Base-by-base conservation (phyloP, 2,797 vertebrate genomes). In the Pteropus rufus region DNA sequence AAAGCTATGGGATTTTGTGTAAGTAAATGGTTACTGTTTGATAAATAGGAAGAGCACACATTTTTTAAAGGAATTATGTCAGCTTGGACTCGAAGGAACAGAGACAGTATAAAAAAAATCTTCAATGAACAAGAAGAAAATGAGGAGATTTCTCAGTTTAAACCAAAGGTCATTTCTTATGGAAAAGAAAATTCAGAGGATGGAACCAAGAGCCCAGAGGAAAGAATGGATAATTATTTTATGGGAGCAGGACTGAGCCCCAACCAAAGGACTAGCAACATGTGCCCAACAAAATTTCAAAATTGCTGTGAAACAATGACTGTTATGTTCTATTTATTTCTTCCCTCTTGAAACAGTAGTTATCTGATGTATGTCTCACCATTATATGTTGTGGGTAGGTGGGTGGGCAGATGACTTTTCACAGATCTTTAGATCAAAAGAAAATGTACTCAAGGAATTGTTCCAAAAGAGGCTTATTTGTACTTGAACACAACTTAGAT, bases 11-110 rank as follows among this genome's bases (percentile, higher is more conserved):
- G 14, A 6, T 52, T 93, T 60, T 67, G 26, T 83, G 9, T 87
- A 52, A 94, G 23, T 79, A 24, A 85, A 5, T 91, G 70, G 21
- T 73, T 70, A 67, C 83, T 92, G 91, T 83, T 83, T 69, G 69
- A 73, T 93, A 49, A 54, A n/a, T 14, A 89, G 75, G 69, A 97
- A 89, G 11, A n/a, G 70, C 36, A 69, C 23, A 69, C 15, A 34
- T 58, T 19, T 86, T 92, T 92, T 86, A 72, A 92, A 92, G 79
- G 67, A 92, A 92, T 73, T 84, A 36, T 39, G 72, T 72, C 31
- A 89, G 10, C 64, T 29, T 65, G 69, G 2, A 65, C 67, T 44
- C 23, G 52, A 64, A 82, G 19, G 56, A 90, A 56, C 46, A 88
- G 29, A 29, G 24, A 72, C 4, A 49, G 14, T 23, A 34, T 34